Conservation (phyloP, 2,888 invertebrate species). For the Sphaerophoria rueppellii region DNA sequence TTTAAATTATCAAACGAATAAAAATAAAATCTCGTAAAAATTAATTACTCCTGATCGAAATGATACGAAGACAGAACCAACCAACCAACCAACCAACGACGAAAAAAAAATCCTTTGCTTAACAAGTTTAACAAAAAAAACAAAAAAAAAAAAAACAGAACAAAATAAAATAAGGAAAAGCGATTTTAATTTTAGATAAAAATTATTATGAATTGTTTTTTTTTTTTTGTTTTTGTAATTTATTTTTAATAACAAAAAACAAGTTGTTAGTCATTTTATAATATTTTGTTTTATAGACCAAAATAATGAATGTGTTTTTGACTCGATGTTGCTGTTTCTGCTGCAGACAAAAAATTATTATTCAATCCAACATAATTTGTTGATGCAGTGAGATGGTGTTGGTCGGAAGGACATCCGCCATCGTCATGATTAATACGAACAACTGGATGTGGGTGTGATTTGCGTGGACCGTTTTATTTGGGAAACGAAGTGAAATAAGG, state of each 20-base stretch:
- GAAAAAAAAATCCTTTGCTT: constrained; percentile 1
- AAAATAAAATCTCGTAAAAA: constrained; percentile 38
- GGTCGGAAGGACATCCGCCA: too few relatives aligned
- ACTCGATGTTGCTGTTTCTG: too few relatives aligned
- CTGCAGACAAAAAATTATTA: too few relatives aligned
- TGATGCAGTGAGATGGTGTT: too few relatives aligned
- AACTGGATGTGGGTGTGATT: too few relatives aligned
- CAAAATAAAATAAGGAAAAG: constrained; percentile 22
- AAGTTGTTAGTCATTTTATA: constrained; percentile 13
- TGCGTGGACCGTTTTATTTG: too few relatives aligned
- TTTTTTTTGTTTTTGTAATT: constrained; percentile 7
- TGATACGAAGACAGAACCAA: constrained; percentile 6
- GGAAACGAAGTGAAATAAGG: too few relatives aligned
- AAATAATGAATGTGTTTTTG: background rate
- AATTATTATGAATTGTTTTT: constrained; percentile 21
- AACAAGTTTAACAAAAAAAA: background rate
- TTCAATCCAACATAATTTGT: too few relatives aligned
- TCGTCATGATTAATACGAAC: too few relatives aligned
- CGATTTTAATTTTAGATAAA: constrained; percentile 39
- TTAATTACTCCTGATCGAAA: constrained; percentile 37
- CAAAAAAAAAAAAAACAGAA: background rate
- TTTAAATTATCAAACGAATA: constrained; percentile 45
- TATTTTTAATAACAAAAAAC: constrained; percentile 34
- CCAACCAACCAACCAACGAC: too few relatives aligned
- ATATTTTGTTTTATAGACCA: background rate